phyloP scores from a whole-genome alignment of 2,113 vertebrate species.

The Diadophis punctatus region DNA sequence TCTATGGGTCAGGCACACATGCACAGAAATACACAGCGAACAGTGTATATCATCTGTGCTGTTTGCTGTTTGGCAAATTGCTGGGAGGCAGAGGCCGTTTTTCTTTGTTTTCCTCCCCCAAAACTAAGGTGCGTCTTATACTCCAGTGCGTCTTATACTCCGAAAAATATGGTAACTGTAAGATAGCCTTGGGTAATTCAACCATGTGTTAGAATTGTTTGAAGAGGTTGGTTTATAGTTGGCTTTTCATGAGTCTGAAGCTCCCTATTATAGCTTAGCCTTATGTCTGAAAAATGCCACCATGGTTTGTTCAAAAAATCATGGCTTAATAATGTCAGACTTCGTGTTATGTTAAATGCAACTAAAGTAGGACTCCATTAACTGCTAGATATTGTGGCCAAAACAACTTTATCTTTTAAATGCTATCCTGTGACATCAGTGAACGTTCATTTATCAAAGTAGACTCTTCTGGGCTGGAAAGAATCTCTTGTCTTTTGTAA shows the following conservation, averaged over 20 bases:
- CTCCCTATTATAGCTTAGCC: background rate
- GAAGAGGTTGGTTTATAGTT: background rate
- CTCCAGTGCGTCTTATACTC: no score
- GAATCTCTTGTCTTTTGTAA: conserved; percentile 18
- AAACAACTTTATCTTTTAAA: conserved; percentile 12
- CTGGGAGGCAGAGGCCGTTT: no score
- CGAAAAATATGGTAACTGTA: no score
- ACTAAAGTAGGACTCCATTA: background rate
- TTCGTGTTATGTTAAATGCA: background rate
- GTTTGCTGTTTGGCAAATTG: no score
- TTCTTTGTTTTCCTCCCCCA: no score
- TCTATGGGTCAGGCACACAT: no score
- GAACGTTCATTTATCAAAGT: conserved; percentile 15
- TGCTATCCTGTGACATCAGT: background rate
- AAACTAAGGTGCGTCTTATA: no score
- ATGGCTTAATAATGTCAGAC: background rate
- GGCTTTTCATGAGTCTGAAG: background rate
- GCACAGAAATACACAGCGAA: no score
- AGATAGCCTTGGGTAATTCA: background rate
- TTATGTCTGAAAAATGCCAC: background rate
- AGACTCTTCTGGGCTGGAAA: background rate
- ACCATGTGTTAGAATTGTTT: background rate
- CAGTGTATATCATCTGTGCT: no score
- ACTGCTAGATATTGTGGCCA: background rate
- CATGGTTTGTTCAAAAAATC: background rate